Percentiles rank a stretch among this genome's conserved stretches.
These are phyloP conservation scores for Apostichopus parvimensis DNA, from an alignment of 35 echinoderm and acorn worm species.

Conservation along the genomic window DNA sequence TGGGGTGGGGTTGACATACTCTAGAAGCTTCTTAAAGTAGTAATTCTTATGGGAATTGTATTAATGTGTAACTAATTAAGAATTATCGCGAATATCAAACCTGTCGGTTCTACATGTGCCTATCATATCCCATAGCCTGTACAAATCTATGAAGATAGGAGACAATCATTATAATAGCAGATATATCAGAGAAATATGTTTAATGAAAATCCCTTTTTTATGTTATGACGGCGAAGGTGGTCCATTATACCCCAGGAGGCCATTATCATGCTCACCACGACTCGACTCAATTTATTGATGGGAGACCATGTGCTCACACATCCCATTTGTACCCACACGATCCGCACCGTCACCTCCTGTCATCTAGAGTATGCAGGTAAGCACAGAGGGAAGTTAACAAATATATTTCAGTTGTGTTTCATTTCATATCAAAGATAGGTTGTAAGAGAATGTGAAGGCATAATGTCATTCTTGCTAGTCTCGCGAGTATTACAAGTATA, in stretches of 20 bases:
- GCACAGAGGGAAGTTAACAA: too few species aligned
- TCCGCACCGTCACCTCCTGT: background rate
- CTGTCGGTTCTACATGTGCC: too few species aligned
- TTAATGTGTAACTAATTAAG: too few species aligned
- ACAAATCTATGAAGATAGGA: too few species aligned
- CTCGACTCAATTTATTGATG: background rate
- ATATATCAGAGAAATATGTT: background rate
- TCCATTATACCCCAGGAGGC: conserved; percentile 42
- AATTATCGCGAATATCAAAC: too few species aligned
- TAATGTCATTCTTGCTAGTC: background rate
- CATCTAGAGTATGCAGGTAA: conserved; percentile 19
- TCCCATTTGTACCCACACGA: conserved; percentile 3
- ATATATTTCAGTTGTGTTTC: too few species aligned
- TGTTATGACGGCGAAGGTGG: conserved; percentile 12
- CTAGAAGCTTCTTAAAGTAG: background rate
- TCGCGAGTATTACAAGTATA: too few species aligned
- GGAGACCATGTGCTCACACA: conserved; percentile 21
- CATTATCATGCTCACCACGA: conserved; percentile 58
- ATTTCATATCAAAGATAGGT: too few species aligned
- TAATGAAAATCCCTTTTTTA: background rate
- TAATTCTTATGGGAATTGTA: too few species aligned
- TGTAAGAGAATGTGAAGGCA: background rate
- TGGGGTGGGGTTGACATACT: background rate
- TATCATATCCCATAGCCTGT: too few species aligned
- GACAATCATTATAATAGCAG: too few species aligned